phyloP scores from a whole-genome alignment of 2,797 vertebrate species.

The Mormyrus proboscirostris region DNA sequence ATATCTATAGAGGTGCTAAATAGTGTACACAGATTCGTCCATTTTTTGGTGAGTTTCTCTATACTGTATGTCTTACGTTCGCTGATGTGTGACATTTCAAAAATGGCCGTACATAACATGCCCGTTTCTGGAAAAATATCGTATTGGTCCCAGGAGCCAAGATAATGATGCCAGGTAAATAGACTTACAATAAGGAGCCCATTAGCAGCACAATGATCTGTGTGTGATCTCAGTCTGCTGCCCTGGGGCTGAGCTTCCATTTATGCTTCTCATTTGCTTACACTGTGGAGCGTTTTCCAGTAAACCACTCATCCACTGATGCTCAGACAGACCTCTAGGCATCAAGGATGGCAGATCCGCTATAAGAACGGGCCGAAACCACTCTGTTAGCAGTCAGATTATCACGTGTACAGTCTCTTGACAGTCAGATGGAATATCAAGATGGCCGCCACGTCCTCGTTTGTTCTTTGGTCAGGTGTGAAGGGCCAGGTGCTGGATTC shows the following conservation, averaged over 20 bases:
- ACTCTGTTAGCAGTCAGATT: background rate
- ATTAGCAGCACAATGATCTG: background rate
- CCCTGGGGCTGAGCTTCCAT: background rate
- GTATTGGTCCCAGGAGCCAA: background rate
- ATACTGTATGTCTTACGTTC: background rate
- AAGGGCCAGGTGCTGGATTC: slow-evolving; percentile 79
- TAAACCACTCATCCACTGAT: background rate
- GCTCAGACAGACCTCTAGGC: background rate
- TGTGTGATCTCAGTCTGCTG: background rate
- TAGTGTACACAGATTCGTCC: background rate
- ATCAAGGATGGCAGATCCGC: background rate
- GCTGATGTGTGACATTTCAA: background rate
- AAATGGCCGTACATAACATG: too few species aligned
- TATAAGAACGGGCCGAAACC: background rate
- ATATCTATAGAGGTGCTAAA: background rate
- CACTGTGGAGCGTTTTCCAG: background rate
- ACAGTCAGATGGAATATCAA: background rate
- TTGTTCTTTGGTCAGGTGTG: slow-evolving; percentile 60
- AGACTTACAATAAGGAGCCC: background rate
- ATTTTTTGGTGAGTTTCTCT: background rate
- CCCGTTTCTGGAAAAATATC: background rate
- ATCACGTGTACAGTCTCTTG: background rate
- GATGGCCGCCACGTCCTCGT: background rate
- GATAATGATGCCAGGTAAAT: background rate
- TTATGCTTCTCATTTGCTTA: background rate